Percentiles rank a stretch among this genome's conserved stretches.
phyloP scores from a whole-genome alignment of 2,888 invertebrate genomes.

The Podabrus alpinus region DNA sequence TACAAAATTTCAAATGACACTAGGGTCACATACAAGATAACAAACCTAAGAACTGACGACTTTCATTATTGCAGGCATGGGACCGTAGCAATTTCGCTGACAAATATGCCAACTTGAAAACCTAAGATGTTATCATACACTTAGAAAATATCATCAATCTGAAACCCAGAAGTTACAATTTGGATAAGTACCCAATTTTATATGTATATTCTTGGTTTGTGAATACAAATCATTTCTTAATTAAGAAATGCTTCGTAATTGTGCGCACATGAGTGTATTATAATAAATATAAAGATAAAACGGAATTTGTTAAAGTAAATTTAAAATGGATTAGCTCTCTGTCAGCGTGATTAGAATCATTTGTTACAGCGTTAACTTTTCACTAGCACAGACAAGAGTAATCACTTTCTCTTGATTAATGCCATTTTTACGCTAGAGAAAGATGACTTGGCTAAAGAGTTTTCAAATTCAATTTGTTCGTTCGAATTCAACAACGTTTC shows the following conservation, averaged over 20 bases:
- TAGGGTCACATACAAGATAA: background rate
- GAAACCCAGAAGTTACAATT: background rate
- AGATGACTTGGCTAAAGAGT: background rate
- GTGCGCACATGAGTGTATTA: background rate
- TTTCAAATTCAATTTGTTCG: background rate
- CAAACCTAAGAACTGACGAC: background rate
- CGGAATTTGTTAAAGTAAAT: constrained; percentile 10
- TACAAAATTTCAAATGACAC: background rate
- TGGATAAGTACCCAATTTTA: background rate
- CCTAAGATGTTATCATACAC: background rate
- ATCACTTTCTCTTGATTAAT: constrained; percentile 25
- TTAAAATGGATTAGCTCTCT: constrained; percentile 22
- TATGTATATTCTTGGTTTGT: background rate
- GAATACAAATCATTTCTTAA: background rate
- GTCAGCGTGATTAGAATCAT: constrained; percentile 24
- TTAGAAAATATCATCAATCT: background rate
- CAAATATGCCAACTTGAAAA: background rate
- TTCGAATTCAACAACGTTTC: background rate
- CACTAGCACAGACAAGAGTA: constrained; percentile 21
- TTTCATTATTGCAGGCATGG: background rate
- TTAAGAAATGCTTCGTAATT: background rate
- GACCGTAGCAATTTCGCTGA: background rate
- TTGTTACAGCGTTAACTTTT: constrained; percentile 28
- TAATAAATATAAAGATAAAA: background rate
- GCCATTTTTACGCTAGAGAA: constrained; percentile 6